Evolutionary conservation across 2,113 vertebrate species (phyloP).

Genomic region (Phoxinus phoxinus): DNA sequence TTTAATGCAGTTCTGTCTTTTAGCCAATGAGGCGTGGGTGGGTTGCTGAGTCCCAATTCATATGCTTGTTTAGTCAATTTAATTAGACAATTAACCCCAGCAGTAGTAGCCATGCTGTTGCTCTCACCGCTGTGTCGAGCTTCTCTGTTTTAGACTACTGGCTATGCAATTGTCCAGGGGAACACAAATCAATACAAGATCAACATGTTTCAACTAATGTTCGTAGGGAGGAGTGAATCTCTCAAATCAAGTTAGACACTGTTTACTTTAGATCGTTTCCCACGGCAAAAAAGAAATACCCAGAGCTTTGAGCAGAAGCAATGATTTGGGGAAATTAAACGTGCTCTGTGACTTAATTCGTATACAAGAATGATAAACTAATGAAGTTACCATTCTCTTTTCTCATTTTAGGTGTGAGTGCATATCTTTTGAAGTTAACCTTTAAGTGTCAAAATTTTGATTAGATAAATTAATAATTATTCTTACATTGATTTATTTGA

Average conservation of each 20-base stretch:
- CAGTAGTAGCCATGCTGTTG: slow-evolving; percentile 59
- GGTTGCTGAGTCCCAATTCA: slow-evolving; percentile 30
- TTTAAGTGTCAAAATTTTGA: neutral
- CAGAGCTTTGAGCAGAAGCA: slow-evolving; percentile 42
- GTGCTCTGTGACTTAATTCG: neutral
- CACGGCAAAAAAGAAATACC: slow-evolving; percentile 53
- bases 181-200: slow-evolving; percentile 78
- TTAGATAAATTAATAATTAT: neutral
- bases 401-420: neutral
- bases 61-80: slow-evolving; percentile 29
- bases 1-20: neutral
- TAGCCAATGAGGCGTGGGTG: slow-evolving; percentile 19
- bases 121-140: slow-evolving; percentile 34
- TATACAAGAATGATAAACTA: slow-evolving; percentile 16
- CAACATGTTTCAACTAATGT: slow-evolving; percentile 75
- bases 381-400: neutral
- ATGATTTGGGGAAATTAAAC: neutral
- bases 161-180: slow-evolving; percentile 64
- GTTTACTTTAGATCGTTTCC: slow-evolving; percentile 70
- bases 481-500: neutral
- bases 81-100: slow-evolving; percentile 69
- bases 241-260: slow-evolving; percentile 75
- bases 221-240: slow-evolving; percentile 63
- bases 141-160: slow-evolving; percentile 61
- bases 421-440: neutral